These are phyloP conservation scores for Enteromius thamalakanensis DNA, from an alignment of 2,797 vertebrate species.

Conservation along the genomic window DNA sequence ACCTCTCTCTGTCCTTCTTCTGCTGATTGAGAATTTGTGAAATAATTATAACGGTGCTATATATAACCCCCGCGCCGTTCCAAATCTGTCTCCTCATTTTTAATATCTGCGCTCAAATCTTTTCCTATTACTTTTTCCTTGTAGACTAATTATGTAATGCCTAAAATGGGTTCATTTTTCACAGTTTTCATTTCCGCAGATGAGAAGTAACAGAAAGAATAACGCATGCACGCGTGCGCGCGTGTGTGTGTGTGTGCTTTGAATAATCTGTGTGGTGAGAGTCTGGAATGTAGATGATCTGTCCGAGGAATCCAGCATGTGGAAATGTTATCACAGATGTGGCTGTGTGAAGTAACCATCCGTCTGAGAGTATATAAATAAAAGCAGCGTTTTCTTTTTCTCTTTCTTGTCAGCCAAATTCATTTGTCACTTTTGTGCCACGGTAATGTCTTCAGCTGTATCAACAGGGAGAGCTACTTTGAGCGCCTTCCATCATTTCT, in stretches of 20 bases:
- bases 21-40: constrained; percentile 66
- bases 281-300: constrained; percentile 46
- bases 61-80: constrained; percentile 64
- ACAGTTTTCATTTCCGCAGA: constrained; percentile 28
- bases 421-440: constrained; percentile 49
- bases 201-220: constrained; percentile 16
- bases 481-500: constrained; percentile 12
- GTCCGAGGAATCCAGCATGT: constrained; percentile 32
- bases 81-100: constrained; percentile 61
- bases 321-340: constrained; percentile 48
- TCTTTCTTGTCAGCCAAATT: constrained; percentile 47
- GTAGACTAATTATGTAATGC: constrained; percentile 37
- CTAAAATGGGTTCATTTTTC: constrained; percentile 30
- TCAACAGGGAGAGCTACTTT: constrained; percentile 45
- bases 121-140: constrained; percentile 50
- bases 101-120: constrained; percentile 57
- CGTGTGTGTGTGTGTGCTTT: constrained; percentile 4
- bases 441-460: constrained; percentile 47
- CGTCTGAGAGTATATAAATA: constrained; percentile 37
- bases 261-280: constrained; percentile 18
- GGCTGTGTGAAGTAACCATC: constrained; percentile 41
- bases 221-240: not conserved
- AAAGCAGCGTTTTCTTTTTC: constrained; percentile 36
- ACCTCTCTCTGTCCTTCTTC: constrained; percentile 38
- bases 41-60: constrained; percentile 68